Conservation (phyloP, 2,888 invertebrate genomes). For the Campopleginae sp. region DNA sequence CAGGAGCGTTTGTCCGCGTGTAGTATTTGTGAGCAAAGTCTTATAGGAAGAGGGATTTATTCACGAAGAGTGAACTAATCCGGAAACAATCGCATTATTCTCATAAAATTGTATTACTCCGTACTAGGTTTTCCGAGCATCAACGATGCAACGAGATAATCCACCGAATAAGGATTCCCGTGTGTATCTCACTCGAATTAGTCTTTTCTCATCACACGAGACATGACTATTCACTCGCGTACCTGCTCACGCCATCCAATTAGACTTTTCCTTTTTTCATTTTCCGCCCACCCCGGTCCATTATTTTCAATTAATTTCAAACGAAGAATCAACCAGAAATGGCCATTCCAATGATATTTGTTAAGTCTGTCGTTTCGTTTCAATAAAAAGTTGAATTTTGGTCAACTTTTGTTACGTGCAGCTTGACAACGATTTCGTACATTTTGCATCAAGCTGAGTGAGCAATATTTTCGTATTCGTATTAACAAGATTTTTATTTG, state of each 20-base stretch:
- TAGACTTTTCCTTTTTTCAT: not conserved
- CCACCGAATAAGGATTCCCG: slow-evolving; percentile 51
- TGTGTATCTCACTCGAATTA: slow-evolving; percentile 9
- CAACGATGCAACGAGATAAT: slow-evolving; percentile 53
- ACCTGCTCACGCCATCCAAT: not conserved
- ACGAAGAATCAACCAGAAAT: not conserved
- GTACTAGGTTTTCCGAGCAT: slow-evolving; percentile 39
- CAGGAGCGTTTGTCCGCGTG: slow-evolving; percentile 2
- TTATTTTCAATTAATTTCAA: not conserved
- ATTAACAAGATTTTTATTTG: slow-evolving; percentile 12
- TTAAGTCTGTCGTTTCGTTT: not conserved
- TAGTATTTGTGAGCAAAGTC: slow-evolving; percentile 25
- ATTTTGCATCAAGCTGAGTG: not conserved
- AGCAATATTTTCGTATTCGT: not conserved
- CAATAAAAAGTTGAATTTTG: not conserved
- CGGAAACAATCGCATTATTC: slow-evolving; percentile 64
- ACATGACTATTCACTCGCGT: not conserved
- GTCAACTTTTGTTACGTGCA: no score
- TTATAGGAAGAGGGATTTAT: slow-evolving; percentile 43
- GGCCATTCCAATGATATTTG: not conserved
- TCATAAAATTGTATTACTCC: slow-evolving; percentile 60
- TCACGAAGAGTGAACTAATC: slow-evolving; percentile 50
- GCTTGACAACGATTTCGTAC: no score
- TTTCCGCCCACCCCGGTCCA: not conserved
- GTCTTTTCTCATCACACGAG: not conserved